phyloP scores from a whole-genome alignment of 2,888 invertebrate species.

The Emmelina monodactyla region DNA sequence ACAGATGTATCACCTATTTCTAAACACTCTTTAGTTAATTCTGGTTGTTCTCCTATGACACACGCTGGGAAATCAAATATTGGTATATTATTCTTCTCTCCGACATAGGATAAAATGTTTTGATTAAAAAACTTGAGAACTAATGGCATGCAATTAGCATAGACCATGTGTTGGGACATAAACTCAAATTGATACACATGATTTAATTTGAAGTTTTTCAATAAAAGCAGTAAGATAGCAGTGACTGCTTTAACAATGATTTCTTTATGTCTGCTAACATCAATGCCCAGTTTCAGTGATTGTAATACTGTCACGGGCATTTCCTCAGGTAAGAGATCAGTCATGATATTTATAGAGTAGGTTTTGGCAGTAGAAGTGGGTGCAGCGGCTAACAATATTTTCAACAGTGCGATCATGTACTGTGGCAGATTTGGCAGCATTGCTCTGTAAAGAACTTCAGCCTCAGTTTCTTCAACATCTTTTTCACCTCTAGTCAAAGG shows the following conservation, averaged over 20 bases:
- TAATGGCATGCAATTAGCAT: conserved; percentile 98
- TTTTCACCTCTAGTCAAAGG: conserved; percentile 87
- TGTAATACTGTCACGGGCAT: conserved; percentile 96
- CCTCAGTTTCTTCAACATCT: conserved; percentile 80
- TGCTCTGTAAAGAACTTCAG: conserved; percentile 91
- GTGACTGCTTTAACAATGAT: conserved; percentile 97
- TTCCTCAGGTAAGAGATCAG: conserved; percentile 96
- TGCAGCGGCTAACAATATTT: conserved; percentile 95
- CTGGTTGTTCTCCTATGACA: conserved; percentile 94
- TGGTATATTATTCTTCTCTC: conserved; percentile 92
- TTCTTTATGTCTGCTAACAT: conserved; percentile 98
- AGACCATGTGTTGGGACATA: conserved; percentile 97
- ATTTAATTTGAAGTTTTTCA: conserved; percentile 97
- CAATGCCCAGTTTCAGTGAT: conserved; percentile 94
- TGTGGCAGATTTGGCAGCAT: conserved; percentile 96
- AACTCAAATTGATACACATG: conserved; percentile 99
- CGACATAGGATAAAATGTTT: conserved; percentile 93
- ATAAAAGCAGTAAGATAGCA: conserved; percentile 84
- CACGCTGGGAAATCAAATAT: conserved; percentile 95
- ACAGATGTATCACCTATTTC: conserved; percentile 82
- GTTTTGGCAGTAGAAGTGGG: conserved; percentile 98
- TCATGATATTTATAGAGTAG: conserved; percentile 98
- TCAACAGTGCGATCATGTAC: conserved; percentile 96
- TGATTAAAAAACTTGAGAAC: conserved; percentile 99
- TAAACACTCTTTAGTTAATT: conserved; percentile 89